Percentiles rank a stretch among this genome's conserved stretches.
Conservation (phyloP, 2,888 invertebrate genomes). For the Sacculina carcini region DNA sequence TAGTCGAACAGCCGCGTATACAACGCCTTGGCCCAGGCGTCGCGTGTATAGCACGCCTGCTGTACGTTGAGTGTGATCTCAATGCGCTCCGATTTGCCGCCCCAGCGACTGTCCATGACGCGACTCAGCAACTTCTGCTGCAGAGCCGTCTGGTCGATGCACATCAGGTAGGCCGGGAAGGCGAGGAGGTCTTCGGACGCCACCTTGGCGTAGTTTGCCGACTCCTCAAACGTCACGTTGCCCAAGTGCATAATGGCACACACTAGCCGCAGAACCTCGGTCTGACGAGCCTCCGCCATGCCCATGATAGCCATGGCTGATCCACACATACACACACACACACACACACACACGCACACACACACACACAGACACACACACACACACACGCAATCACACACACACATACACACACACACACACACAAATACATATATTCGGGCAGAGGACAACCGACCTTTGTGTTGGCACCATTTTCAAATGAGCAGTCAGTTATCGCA, state of each 20-base stretch:
- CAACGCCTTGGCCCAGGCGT: conserved; percentile 36
- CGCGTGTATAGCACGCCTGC: conserved; percentile 33
- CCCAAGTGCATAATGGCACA: conserved; percentile 35
- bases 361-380: too few relatives aligned
- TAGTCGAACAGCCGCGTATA: conserved; percentile 36
- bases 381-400: too few relatives aligned
- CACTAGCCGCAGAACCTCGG: conserved; percentile 28
- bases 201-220: conserved; percentile 30
- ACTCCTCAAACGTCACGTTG: conserved; percentile 30
- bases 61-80: conserved; percentile 35
- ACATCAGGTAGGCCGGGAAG: conserved; percentile 33
- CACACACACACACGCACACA: neutral
- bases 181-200: conserved; percentile 28
- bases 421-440: too few relatives aligned
- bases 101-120: conserved; percentile 39
- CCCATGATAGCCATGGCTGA: conserved; percentile 35
- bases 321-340: too few relatives aligned
- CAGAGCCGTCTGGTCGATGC: conserved; percentile 28
- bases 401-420: too few relatives aligned
- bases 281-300: conserved; percentile 25
- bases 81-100: conserved; percentile 32
- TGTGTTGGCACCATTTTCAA: too few relatives aligned
- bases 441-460: too few relatives aligned
- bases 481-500: too few relatives aligned
- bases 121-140: conserved; percentile 31